Base-by-base conservation (phyloP, 2,113 vertebrate species). In the Proterorhinus semilunaris region DNA sequence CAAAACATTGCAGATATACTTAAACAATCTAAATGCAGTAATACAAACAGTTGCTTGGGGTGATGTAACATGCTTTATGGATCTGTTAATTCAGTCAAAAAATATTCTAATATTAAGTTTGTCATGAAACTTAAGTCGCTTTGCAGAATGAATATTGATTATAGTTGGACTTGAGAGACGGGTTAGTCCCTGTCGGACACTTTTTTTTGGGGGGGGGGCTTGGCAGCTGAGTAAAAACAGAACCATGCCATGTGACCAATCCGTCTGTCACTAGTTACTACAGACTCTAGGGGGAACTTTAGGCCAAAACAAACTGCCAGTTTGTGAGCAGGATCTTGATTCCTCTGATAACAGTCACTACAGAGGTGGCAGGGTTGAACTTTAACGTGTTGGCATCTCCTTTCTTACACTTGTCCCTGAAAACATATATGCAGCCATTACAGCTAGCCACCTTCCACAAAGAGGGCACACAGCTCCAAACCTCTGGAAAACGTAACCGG, bases 391-490 rank as follows among this genome's bases (percentile, higher is more conserved):
- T 97, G 13, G 95, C 95, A 1, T 99, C 96, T 0, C 97, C 98
- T 85, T 99, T 99, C 90, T 98, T 99, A 72, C 96, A 98, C 79
- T 94, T 95, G 86, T 99, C 98, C 0, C 98, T 93, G 83, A 99
- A 99, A 50, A 99, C 95, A 0, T 99, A 99, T 69, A 99, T 96
- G 88, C 94, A 97, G 69, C 98, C 97, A 0, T 99, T 99, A 77
- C 98, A 99, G 90, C 98, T 99, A 78, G 97, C 98, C 10, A 99
- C 96, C 91, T 98, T 99, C 97, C 98, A 99, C 68, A 98, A 90
- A 6, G 96, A 96, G 0, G 96, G 96, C 57, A 95, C 92, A 0
- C 96, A 96, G 91, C 96, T 98, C 97, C 97, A 99, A 47, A 90
- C 95, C 74, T 98, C 96, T 0, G 98, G 97, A 87, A 99, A 95